Conservation (phyloP, 2,888 invertebrate genomes). For the Drosophila nr. perissopoda region DNA sequence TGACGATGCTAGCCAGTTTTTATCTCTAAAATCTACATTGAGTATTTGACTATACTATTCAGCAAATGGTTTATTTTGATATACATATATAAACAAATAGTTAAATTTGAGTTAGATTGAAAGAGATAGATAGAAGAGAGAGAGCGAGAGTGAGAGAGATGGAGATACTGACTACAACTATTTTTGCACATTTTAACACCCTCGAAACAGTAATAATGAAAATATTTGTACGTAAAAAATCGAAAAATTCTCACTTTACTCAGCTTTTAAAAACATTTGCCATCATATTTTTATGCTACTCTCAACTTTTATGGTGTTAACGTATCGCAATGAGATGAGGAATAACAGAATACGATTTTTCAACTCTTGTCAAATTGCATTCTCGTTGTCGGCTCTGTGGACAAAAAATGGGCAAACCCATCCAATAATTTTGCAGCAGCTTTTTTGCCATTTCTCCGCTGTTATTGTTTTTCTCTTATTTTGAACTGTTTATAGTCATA, state of each 20-base stretch:
- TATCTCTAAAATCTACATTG: neutral
- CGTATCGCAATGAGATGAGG: conserved; percentile 1
- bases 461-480: conserved; percentile 19
- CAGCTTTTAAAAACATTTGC: conserved; percentile 1
- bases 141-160: neutral
- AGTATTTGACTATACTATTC: neutral
- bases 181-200: neutral
- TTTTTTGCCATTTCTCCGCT: conserved; percentile 18
- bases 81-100: neutral
- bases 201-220: neutral
- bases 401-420: conserved; percentile 12
- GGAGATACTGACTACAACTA: neutral
- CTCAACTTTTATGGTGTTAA: neutral
- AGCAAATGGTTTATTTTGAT: neutral
- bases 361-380: conserved; percentile 30
- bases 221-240: neutral
- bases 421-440: neutral
- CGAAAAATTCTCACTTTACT: neutral
- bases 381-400: conserved; percentile 1
- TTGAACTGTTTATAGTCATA: conserved; percentile 72
- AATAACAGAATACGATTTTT: conserved; percentile 10
- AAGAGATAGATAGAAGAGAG: neutral
- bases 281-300: neutral
- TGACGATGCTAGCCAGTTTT: neutral
- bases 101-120: neutral